Evolutionary conservation across 2,888 invertebrate genomes (phyloP).

Genomic region (Sepiola atlantica): DNA sequence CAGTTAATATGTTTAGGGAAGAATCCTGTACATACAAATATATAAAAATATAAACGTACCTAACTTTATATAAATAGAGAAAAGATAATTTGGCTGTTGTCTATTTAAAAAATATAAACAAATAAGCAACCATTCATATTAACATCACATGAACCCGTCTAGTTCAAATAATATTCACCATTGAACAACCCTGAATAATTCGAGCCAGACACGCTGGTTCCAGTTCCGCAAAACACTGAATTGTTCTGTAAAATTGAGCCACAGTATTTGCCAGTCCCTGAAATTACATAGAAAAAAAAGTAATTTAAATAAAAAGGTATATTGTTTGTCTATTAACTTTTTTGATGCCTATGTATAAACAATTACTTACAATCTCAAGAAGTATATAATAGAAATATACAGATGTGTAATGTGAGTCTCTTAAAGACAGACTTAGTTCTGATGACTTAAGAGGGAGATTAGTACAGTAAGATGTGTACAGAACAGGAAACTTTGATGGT

Average conservation of each 20-base stretch:
- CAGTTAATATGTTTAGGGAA: too few species aligned
- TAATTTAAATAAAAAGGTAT: background rate
- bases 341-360: too few species aligned
- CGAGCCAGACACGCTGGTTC: background rate
- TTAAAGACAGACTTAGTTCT: too few species aligned
- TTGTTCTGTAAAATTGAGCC: slow-evolving; percentile 5
- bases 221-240: background rate
- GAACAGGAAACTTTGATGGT: background rate
- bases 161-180: slow-evolving; percentile 25
- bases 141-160: background rate
- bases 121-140: background rate
- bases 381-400: too few species aligned
- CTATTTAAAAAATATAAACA: too few species aligned
- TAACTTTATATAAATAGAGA: too few species aligned
- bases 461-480: background rate
- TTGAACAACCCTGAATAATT: slow-evolving; percentile 38
- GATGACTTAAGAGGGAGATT: background rate
- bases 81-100: too few species aligned
- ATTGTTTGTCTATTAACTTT: background rate
- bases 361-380: too few species aligned
- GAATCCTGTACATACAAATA: too few species aligned
- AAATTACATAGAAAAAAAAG: background rate
- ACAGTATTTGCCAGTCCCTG: slow-evolving; percentile 37
- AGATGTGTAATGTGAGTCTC: too few species aligned
- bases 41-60: too few species aligned